phyloP scores from a whole-genome alignment of 2,113 vertebrate species.

The Montifringilla adamsi region DNA sequence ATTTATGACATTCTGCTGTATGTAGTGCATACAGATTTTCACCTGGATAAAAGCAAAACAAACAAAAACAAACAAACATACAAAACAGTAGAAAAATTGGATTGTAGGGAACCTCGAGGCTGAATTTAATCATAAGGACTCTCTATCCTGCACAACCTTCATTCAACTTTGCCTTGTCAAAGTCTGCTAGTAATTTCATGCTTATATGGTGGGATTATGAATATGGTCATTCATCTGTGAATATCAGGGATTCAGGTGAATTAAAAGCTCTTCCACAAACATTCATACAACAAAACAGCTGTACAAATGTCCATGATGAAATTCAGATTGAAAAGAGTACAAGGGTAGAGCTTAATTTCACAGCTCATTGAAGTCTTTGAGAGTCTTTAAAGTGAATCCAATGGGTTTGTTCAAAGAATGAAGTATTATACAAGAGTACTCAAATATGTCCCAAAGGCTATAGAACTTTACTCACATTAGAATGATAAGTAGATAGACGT shows the following conservation, averaged over 20 bases:
- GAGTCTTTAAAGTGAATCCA: constrained; percentile 51
- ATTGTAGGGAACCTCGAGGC: neutral
- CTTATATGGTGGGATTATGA: constrained; percentile 20
- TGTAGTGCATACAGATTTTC: neutral
- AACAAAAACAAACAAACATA: neutral
- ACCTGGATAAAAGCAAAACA: neutral
- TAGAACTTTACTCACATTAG: neutral
- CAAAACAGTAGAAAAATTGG: neutral
- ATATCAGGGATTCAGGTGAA: constrained; percentile 55
- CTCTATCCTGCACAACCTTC: constrained; percentile 17
- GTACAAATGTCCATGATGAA: constrained; percentile 50
- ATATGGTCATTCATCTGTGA: constrained; percentile 21
- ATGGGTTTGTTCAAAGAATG: constrained; percentile 40
- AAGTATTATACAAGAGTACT: constrained; percentile 6
- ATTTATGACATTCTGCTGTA: neutral
- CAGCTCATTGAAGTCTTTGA: constrained; percentile 61
- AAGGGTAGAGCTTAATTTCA: constrained; percentile 63
- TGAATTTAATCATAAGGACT: neutral
- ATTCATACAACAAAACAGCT: constrained; percentile 46
- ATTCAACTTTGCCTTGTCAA: constrained; percentile 36
- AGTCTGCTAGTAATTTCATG: constrained; percentile 23
- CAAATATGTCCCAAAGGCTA: constrained; percentile 17
- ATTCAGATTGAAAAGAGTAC: constrained; percentile 42
- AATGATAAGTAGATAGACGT: neutral
- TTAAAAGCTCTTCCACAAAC: constrained; percentile 51